Evolutionary conservation across 2,113 vertebrate genomes (phyloP), one percentile per base, ranked within the genome.

Genomic region (Alaudala cheleensis): DNA sequence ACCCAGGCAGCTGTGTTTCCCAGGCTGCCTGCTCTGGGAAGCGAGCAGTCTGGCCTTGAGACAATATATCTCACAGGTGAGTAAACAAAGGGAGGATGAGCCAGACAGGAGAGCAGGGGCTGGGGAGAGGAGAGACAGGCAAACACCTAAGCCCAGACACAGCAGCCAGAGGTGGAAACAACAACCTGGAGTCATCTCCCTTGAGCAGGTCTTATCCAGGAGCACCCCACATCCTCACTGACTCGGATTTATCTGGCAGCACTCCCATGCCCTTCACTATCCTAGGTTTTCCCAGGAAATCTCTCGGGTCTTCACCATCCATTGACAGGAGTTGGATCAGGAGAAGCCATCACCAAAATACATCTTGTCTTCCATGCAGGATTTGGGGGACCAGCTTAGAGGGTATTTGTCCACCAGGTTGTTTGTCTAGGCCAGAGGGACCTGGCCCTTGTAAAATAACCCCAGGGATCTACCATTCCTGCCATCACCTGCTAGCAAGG

Each of bases 51-150:
- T 93, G 85, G 90, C 82, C 88, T 92, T 92, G 86, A 78, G 82
- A 94, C 57, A 57, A 25, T 81, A 5, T 74, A 79, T 93, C 94
- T 90, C 60, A 67, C 94, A 95, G 90, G 92, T 96, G 92, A 96
- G 86, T 94, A 96, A 96, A 97, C 90, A 96, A 78, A 81, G 33
- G 76, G 65, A 93, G 81, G 88, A 90, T 53, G 80, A 81, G 28
- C 42, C 60, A 81, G 82, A 77, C 66, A 44, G 58, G 58, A 82
- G 71, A 47, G 66, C 39, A 73, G 51, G 49, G 45, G 44, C 34
- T 10, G 3, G 9, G 7, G 26, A 87, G 61, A 51, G 23, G 31
- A 81, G 57, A 53, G 37, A 67, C 33, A 81, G 31, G 23, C 31
- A 92, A 86, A 81, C 40, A 47, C 60, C 44, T 77, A 60, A 78